Percentiles rank a stretch among this genome's conserved stretches.
phyloP scores from a whole-genome alignment of 2,888 invertebrate genomes.

The Trileptium ribeirensis region DNA sequence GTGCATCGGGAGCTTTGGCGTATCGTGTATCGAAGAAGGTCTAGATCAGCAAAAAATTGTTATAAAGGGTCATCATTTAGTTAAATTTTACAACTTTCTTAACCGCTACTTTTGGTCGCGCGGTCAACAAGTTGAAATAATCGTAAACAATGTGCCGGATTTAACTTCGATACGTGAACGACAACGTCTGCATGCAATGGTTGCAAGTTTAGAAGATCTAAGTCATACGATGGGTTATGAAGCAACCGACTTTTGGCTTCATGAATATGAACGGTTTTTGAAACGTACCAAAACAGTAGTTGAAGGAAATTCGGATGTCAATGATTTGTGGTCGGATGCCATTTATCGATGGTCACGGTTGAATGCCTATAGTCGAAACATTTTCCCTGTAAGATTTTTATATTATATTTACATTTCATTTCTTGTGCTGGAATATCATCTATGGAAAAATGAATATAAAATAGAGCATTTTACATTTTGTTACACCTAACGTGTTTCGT shows the following conservation, averaged over 20 bases:
- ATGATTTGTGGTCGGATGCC: background rate
- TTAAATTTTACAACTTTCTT: background rate
- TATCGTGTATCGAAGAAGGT: background rate
- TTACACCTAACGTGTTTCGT: too few relatives aligned
- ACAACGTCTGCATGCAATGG: conserved; percentile 22
- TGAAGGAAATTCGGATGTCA: background rate
- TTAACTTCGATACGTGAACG: conserved; percentile 32
- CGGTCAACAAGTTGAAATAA: conserved; percentile 37
- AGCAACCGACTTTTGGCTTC: conserved; percentile 16
- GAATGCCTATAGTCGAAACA: background rate
- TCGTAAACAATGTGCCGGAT: conserved; percentile 43
- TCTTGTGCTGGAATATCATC: too few relatives aligned
- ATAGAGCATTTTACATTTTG: too few relatives aligned
- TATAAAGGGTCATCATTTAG: background rate
- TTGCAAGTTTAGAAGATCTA: conserved; percentile 15
- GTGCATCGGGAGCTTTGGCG: background rate
- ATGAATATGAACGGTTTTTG: conserved; percentile 15
- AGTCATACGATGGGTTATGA: conserved; percentile 14
- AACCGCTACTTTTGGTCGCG: conserved; percentile 58
- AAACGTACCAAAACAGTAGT: background rate
- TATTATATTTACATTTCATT: too few relatives aligned
- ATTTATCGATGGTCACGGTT: background rate
- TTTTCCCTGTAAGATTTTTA: background rate
- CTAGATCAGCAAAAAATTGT: background rate
- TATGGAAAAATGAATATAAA: too few relatives aligned